A percentile compares a stretch with the other conserved stretches of the same genome.
Conservation (phyloP, 2,888 invertebrate genomes). For the Spisula subtruncata region DNA sequence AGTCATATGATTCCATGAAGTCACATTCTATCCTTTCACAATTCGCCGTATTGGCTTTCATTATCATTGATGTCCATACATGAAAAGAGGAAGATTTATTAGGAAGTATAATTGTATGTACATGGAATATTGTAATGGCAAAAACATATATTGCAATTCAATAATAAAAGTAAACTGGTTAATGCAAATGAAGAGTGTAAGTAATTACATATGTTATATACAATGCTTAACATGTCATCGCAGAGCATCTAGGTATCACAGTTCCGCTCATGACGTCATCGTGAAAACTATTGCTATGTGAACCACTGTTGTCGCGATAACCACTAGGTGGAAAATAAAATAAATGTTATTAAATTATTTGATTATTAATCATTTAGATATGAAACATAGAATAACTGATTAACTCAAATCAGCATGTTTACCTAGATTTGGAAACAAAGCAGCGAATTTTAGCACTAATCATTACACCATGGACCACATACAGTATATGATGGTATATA, state of each 20-base stretch:
- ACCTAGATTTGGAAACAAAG: neutral
- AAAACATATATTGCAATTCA: conserved; percentile 8
- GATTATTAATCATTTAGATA: no score
- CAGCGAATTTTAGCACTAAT: neutral
- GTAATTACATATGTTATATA: conserved; percentile 40
- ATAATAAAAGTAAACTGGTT: conserved; percentile 28
- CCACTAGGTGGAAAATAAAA: conserved; percentile 38
- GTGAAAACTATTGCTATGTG: conserved; percentile 12
- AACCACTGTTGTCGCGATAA: conserved; percentile 38
- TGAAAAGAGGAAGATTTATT: neutral
- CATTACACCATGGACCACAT: neutral
- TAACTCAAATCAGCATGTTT: no score
- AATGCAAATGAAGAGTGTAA: conserved; percentile 41
- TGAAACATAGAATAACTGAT: no score
- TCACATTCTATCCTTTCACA: no score
- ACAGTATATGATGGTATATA: no score
- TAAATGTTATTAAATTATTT: no score
- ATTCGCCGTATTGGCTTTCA: no score
- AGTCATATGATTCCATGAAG: no score
- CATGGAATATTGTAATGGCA: neutral
- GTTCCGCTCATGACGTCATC: conserved; percentile 35
- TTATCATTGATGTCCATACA: no score
- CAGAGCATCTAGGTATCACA: conserved; percentile 32
- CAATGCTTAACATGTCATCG: conserved; percentile 27
- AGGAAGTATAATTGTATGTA: neutral